Conservation (phyloP, 2,113 vertebrate species). For the Gallinago paraguaiae region DNA sequence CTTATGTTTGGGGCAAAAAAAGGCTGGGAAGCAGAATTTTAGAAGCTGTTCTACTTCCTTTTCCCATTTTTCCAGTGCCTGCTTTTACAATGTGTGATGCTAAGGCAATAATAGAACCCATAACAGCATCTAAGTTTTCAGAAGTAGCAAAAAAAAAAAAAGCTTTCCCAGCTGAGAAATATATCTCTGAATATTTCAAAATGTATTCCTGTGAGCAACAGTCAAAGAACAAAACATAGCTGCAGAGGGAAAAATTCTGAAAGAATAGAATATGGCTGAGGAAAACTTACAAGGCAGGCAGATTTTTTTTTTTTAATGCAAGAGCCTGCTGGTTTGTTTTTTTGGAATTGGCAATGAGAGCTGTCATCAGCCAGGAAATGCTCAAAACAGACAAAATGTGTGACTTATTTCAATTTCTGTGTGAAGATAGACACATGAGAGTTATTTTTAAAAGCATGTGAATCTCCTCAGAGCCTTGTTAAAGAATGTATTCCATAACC, state of each 20-base stretch:
- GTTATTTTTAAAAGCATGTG: slow-evolving; percentile 46
- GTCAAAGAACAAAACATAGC: background rate
- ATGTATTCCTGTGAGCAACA: background rate
- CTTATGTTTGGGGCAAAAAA: background rate
- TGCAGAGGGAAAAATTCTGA: background rate
- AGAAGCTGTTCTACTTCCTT: background rate
- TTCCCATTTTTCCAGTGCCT: background rate
- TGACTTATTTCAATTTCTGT: slow-evolving; percentile 6
- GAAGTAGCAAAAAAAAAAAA: background rate
- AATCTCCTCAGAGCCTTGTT: slow-evolving; percentile 6
- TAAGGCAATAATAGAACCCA: background rate
- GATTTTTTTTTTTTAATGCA: background rate
- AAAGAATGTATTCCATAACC: background rate
- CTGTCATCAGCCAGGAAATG: slow-evolving; percentile 11
- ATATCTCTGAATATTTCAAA: background rate
- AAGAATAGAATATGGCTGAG: background rate
- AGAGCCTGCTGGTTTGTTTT: background rate
- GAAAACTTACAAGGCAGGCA: background rate
- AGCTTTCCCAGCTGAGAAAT: background rate
- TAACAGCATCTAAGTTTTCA: background rate
- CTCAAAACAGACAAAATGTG: slow-evolving; percentile 7
- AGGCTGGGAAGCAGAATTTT: background rate
- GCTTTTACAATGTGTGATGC: background rate
- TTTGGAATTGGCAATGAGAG: background rate
- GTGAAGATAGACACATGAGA: background rate